Evolutionary conservation across 2,113 vertebrate genomes (phyloP), one percentile per base, ranked within the genome.

Genomic region (Aphelocoma coerulescens): DNA sequence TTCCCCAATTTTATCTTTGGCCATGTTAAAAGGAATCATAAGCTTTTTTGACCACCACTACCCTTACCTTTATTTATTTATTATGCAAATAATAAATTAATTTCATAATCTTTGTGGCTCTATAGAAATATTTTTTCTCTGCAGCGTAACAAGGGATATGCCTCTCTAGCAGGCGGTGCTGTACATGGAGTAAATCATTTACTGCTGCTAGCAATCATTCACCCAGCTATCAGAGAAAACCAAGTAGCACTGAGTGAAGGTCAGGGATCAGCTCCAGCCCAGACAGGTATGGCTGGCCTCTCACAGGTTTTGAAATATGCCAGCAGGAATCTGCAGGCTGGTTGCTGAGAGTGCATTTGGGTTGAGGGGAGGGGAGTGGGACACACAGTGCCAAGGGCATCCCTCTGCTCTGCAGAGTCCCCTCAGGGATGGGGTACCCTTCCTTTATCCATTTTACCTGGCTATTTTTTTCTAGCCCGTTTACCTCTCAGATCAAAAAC

Each of bases 171-270:
- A 91, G 74, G n/a, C 0, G 0, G 19, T 73, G 62, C 46, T 83
- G 65, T 83, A 52, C 6, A 0, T 33, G 19, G 30, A 78, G 89
- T 95, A 91, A 95, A 97, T 96, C 0, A 96, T 97, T 96, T 92
- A 97, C 93, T 18, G 12, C 22, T 57, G 27, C 66, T 86, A 77
- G 80, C 73, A 97, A 96, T 95, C 39, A 78, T 95, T 95, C 44
- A 95, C 73, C 13, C 54, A 91, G 73, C 68, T 93, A 92, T 89
- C 86, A 41, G n/a, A 92, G 85, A 81, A 89, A 95, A 86, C 44
- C 41, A 73, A 32, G 48, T 1, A 2, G 63, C 3, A 2, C 59
- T 52, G 73, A 87, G 57, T 78, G 76, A 92, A 89, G 93, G 89
- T 84, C 90, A 68, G 91, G 18, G 35, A 68, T 68, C 83, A 41